Base-by-base conservation (phyloP, 2,888 invertebrate genomes). In the Leucania comma region DNA sequence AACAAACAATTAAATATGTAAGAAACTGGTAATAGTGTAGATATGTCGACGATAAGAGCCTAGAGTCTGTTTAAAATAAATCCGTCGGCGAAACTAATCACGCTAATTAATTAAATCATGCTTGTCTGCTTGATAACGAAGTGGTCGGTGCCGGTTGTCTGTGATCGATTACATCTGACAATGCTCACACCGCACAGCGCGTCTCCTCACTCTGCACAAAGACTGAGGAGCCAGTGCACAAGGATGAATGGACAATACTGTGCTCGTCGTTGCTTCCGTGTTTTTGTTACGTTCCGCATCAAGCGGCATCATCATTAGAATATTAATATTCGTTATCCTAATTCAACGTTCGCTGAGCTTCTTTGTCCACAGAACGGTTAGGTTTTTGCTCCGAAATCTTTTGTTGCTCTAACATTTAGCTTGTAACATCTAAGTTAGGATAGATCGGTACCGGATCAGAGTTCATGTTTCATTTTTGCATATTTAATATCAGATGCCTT, bases 161-260 rank as follows among this genome's bases (percentile, higher is more conserved):
- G 59, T 86, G 78, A 83, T 83, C 83, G 87, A 87, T 89, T 87
- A 85, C 70, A 79, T 83, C 82, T 83, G 71, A 71, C 80, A 81
- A 81, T 72, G 79, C 72, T 76, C 26, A 80, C 81, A 79, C 66
- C 74, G 72, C 69, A 60, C 59, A 61, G 66, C 64, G 78, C 75
- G 72, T 76, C 75, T 77, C 67, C 67, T 62, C 74, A 68, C 63
- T 79, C 85, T 76, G 68, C 75, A 78, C 80, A 85, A 89, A 89
- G 87, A 87, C 80, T 81, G 82, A 79, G 74, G 72, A 75, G 73
- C 68, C 66, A 67, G 58, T 69, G 77, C 81, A 85, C 93, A 95
- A 95, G 94, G 95, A 92, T 93, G 86, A 81, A 85, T 86, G 92
- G 93, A 95, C 94, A 95, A 93, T 92, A 89, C 89, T 85, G 81